Base-by-base conservation (phyloP, 2,113 vertebrate species). In the Orycteropus afer region DNA sequence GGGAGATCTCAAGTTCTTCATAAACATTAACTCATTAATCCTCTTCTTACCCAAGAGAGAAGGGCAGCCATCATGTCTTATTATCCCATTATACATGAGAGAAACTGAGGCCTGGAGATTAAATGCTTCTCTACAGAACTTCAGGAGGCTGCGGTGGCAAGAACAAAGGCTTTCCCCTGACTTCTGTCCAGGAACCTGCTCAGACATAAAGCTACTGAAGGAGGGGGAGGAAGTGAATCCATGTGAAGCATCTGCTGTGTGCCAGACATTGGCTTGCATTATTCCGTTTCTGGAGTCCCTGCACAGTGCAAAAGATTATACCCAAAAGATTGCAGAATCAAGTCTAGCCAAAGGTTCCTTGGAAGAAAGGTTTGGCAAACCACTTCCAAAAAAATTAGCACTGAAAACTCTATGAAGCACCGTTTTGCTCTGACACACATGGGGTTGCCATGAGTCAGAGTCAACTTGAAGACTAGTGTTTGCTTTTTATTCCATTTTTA, bases 11-110 rank as follows among this genome's bases (percentile, higher is more conserved):
- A 91, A 96, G 94, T 81, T 78, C 87, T 96, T 92, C 63, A 37
- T 95, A 80, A 89, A 92, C 85, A 89, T 63, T 61, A 90, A 87
- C 76, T 93, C 95, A 67, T 94, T 91, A 88, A 95, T 78, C 76
- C 69, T 51, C 42, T 51, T 88, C 84, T 90, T 78, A 76, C 63
- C 90, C 42, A 20, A 71, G 49, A 88, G 78, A 76, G 88, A 95
- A 7, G 3, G 61, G 86, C 65, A 49, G 73, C 57, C 40, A 37
- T 40, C 61, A n/a, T 1, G 3, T 40, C 90, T 88, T 80, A 65
- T 94, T 71, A 86, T 63, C 85, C 94, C 92, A 93, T 91, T 92
- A 81, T 8, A 65, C 69, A 25, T 7, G 76, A 93, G 78, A 92
- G 95, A 84, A 86, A 93, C 92, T 91, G 92, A 96, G 96, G 49